Percentiles rank a stretch among this genome's conserved stretches.
These are phyloP conservation scores for Semicossyphus pulcher DNA, from an alignment of 2,113 vertebrate genomes.

Conservation along the genomic window DNA sequence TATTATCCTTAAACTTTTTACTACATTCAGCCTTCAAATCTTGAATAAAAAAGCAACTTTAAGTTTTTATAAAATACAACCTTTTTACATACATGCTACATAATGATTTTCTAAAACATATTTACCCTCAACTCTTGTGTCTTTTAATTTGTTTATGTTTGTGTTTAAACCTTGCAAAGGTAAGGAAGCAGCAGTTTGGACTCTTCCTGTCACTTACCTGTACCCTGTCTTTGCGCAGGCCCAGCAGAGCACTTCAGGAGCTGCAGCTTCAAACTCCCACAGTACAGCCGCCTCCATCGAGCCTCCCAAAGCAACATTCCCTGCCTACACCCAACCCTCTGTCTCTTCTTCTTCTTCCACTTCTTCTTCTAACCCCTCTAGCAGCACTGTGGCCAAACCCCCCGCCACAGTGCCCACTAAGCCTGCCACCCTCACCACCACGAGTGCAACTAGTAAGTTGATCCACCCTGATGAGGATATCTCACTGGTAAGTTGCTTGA, in stretches of 20 bases:
- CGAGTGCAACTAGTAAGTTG: constrained; percentile 99
- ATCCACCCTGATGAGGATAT: constrained; percentile 99
- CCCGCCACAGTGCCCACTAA: constrained; percentile 96
- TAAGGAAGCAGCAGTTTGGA: neutral
- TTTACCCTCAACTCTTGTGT: no score
- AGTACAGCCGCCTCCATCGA: constrained; percentile 89
- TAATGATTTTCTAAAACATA: no score
- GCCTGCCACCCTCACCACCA: constrained; percentile 96
- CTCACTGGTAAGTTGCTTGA: constrained; percentile 96
- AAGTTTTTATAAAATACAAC: no score
- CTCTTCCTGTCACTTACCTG: neutral
- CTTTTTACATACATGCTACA: no score
- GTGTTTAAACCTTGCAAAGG: no score
- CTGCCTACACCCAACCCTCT: constrained; percentile 96
- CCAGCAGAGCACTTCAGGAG: constrained; percentile 91
- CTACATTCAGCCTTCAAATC: no score
- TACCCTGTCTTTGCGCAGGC: constrained; percentile 83
- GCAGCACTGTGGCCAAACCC: constrained; percentile 95
- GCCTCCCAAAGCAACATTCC: constrained; percentile 97
- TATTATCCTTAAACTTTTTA: no score
- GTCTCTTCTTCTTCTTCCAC: constrained; percentile 89
- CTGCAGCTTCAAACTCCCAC: constrained; percentile 91
- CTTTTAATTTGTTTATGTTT: neutral
- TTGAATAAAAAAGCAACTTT: no score
- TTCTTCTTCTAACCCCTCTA: constrained; percentile 94